Base-by-base conservation (phyloP, 2,888 invertebrate genomes). In the Hybos culiciformis region DNA sequence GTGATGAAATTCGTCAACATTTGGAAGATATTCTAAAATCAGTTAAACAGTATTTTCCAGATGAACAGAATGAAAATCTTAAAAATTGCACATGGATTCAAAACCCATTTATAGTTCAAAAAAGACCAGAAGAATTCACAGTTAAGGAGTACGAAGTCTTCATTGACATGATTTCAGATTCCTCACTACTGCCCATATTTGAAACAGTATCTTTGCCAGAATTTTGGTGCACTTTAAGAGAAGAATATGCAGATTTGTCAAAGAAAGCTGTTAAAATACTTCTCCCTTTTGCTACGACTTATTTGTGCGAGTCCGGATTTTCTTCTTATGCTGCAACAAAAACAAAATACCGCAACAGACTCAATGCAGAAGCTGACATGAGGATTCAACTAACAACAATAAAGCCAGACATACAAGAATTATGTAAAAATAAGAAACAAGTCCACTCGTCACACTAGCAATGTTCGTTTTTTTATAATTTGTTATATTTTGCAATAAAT, bases 271-370 rank as follows among this genome's bases (percentile, higher is more conserved):
- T 37, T 37, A n/a, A 15, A 37, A 37, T 37, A 23, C n/a, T 37
- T 23, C 15, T 37, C 5, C 12, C 19, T 17, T 20, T 36, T n/a
- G 36, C 18, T 14, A 36, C 36, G 6, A 39, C 39, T 31, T 31
- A 39, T 39, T 20, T 39, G 14, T 39, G 39, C 5, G 32, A 39
- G 12, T 12, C 32, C 12, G 39, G 39, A 18, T 31, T 39, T 39
- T 32, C 21, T 17, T 29, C 11, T 8, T 39, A 39, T 40, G 40
- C 15, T 40, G 32, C 40, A 17, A 40, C 32, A 40, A 32, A 40
- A 40, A 40, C 32, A 17, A 31, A 32, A 40, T 32, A 40, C 12
- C 32, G 20, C 14, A 40, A 32, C 40, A 32, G 21, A 32, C 15
- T 40, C 4, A 14, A 32, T 21, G 32, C 20, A 19, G 21, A 17